phyloP scores from a whole-genome alignment of 1,140 invertebrate genomes.

The fruit fly (Drosophila melanogaster) region Release_6_plus_ISO1_MT NT_033779.5:5003501-5004000 shows the following conservation, averaged over 20 bases:
- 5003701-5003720: no score
- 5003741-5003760: no score
- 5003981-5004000: constrained; percentile 1
- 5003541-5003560: constrained; percentile 34
- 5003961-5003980: constrained; percentile 28
- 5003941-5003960: constrained; percentile 37
- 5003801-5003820: constrained; percentile 27
- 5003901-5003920: constrained; percentile 16
- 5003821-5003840: constrained; percentile 55
- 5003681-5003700: no score
- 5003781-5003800: constrained; percentile 13
- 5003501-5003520: constrained; percentile 10
- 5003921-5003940: constrained; percentile 27
- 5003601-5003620: background rate
- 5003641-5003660: no score
- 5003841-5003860: constrained; percentile 52
- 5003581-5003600: background rate
- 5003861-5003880: constrained; percentile 8
- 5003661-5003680: no score
- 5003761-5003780: background rate
- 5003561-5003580: constrained; percentile 21
- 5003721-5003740: no score
- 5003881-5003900: background rate
- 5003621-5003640: no score
- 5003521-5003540: constrained; percentile 7